These are phyloP conservation scores for Drosophila nigritarsus DNA, from an alignment of 2,888 invertebrate genomes.

Conservation along the genomic window DNA sequence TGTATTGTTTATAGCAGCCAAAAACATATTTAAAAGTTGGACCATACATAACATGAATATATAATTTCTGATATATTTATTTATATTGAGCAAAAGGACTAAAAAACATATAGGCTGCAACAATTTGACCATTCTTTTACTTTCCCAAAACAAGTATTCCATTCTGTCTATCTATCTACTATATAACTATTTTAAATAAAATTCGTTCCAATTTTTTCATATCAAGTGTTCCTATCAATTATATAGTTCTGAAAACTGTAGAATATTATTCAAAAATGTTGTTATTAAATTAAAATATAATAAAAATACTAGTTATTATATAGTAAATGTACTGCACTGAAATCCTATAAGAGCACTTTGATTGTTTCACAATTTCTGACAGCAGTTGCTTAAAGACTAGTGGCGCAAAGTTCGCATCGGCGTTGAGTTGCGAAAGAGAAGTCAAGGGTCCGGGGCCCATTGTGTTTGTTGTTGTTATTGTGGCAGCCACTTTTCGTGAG, in stretches of 20 bases:
- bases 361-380: conserved; percentile 24
- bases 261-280: neutral
- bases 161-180: neutral
- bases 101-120: no score
- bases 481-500: conserved; percentile 58
- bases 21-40: no score
- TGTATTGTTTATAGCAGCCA: neutral
- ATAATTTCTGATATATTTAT: neutral
- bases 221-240: neutral
- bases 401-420: conserved; percentile 1
- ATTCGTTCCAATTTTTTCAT: neutral
- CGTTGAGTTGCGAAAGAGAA: conserved; percentile 10
- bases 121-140: no score
- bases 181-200: neutral
- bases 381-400: conserved; percentile 10
- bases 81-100: neutral
- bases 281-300: neutral
- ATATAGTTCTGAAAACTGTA: neutral
- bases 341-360: conserved; percentile 1
- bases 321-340: neutral
- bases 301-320: neutral
- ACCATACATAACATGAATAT: neutral
- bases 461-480: conserved; percentile 41
- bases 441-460: conserved; percentile 5
- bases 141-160: neutral